A percentile compares a stretch with the other conserved stretches of the same genome.
Evolutionary conservation across 2,888 invertebrate genomes (phyloP).

Genomic region (Rapana venosa): DNA sequence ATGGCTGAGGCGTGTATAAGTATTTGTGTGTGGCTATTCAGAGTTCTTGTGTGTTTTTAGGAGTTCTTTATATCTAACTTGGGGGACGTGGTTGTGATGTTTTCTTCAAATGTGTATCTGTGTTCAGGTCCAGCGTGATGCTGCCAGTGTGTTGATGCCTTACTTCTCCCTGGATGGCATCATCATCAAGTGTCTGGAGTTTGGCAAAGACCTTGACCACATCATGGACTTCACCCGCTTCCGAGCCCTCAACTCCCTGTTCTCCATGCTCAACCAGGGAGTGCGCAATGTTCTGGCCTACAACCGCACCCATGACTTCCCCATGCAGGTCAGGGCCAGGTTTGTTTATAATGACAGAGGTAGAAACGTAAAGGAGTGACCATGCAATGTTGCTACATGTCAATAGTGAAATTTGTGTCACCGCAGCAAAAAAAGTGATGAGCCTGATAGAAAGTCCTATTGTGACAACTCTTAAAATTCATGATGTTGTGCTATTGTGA

Average conservation of each 20-base stretch:
- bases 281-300: slow-evolving; percentile 93
- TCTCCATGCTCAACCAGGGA: slow-evolving; percentile 98
- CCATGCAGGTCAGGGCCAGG: slow-evolving; percentile 81
- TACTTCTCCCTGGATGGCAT: slow-evolving; percentile 95
- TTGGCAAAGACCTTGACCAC: slow-evolving; percentile 92
- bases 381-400: no score
- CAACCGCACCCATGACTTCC: slow-evolving; percentile 97
- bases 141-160: slow-evolving; percentile 89
- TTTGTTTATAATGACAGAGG: no score
- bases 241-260: slow-evolving; percentile 94
- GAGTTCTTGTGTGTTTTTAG: neutral
- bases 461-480: no score
- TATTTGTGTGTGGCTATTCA: neutral
- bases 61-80: no score
- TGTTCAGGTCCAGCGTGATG: slow-evolving; percentile 88
- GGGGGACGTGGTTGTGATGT: neutral
- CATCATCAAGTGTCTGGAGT: slow-evolving; percentile 94
- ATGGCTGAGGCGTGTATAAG: no score
- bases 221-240: slow-evolving; percentile 99
- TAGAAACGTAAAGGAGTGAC: no score
- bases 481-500: no score
- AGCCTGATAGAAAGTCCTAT: no score
- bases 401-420: no score
- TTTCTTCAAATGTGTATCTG: neutral
- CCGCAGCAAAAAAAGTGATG: no score